Base-by-base conservation (phyloP, 2,797 vertebrate species). In the Tenualosa thibaudeaui region DNA sequence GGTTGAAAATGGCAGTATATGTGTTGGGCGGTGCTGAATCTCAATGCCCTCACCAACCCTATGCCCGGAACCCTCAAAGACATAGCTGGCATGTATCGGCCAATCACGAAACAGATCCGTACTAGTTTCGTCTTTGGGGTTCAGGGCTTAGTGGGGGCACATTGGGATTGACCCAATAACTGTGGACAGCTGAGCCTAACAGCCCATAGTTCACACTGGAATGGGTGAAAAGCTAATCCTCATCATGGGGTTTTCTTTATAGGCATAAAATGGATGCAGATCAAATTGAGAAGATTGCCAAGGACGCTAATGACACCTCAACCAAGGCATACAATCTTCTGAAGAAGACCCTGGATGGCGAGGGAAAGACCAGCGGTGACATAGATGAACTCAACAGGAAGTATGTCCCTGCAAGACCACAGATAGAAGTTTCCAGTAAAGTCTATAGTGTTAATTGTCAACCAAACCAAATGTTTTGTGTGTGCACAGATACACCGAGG, bases 181-280 rank as follows among this genome's bases (percentile, higher is more conserved):
- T 51, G 1, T 5, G 0, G n/a, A 8, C 58, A 62, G 22, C 58
- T 60, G 6, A 24, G 5, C 58, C 58, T 60, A 7, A 62, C 4
- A 9, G n/a, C n/a, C 19, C 54, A 56, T 24, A 24, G 24, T 24
- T 24, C 58, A 9, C 58, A 62, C 58, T 24, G 7, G 10, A 12
- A 81, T 46, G 6, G 37, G 53, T 58, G 17, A 46, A 22, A 46
- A 46, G 40, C 58, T 17, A 43, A 53, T n/a, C 8, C 15, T 84
- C 40, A 40, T 83, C 40, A 13, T 81, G 31, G 17, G 43, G 0
- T 60, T 62, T n/a, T 58, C 15, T 58, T 22, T 50, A 24, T 88
- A 99, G 98, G 83, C 98, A 99, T 93, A 97, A 97, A 89, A 95
- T 96, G 90, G 98, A 98, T 85, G 98, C 98, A 0, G 97, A 98